Evolutionary conservation across 2,888 invertebrate species (phyloP).

Genomic region (Abrostola triplasia): DNA sequence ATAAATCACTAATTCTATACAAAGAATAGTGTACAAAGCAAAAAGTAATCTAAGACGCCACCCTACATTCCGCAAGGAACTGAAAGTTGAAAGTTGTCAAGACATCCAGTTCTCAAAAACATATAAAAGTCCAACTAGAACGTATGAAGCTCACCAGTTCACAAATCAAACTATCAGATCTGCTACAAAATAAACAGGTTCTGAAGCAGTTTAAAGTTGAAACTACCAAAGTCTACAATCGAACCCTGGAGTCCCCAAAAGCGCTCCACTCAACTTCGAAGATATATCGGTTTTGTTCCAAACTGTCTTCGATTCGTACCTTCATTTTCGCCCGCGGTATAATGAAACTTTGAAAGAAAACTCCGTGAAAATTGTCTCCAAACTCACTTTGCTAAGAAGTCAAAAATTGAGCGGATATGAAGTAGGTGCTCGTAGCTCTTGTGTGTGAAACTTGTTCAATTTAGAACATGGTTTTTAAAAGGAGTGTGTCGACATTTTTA

Average conservation of each 20-base stretch:
- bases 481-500: conserved; percentile 31
- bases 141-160: conserved; percentile 42
- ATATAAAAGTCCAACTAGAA: conserved; percentile 31
- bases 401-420: conserved; percentile 51
- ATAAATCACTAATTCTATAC: no score
- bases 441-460: conserved; percentile 44
- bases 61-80: background rate
- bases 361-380: conserved; percentile 55
- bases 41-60: no score
- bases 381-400: conserved; percentile 56
- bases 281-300: conserved; percentile 80
- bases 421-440: conserved; percentile 23
- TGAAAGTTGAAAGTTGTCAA: conserved; percentile 14
- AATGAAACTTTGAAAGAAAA: conserved; percentile 66
- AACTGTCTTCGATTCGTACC: conserved; percentile 66
- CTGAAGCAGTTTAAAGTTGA: conserved; percentile 68
- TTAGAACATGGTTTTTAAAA: conserved; percentile 26
- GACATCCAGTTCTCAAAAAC: conserved; percentile 38
- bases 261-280: conserved; percentile 63
- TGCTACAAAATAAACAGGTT: conserved; percentile 56
- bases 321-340: conserved; percentile 66
- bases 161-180: conserved; percentile 58
- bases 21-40: no score
- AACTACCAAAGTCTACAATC: conserved; percentile 68
- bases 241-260: conserved; percentile 53